These are phyloP conservation scores for Microvelia longipes DNA, from an alignment of 1,140 invertebrate species.

Conservation along the genomic window DNA sequence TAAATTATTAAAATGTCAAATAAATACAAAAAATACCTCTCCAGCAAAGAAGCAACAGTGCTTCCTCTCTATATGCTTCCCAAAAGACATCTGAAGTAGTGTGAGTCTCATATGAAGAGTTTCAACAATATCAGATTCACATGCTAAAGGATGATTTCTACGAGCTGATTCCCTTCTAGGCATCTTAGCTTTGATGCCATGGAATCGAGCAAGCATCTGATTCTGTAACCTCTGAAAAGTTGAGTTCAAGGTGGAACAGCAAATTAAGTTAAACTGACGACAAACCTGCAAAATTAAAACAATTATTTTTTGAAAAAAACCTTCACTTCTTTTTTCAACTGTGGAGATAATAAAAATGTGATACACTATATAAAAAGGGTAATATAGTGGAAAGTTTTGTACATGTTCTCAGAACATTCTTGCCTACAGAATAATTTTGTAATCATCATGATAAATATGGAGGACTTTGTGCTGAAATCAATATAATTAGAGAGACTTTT, in stretches of 20 bases:
- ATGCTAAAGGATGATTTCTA: slow-evolving; percentile 64
- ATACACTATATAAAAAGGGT: no score
- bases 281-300: slow-evolving; percentile 45
- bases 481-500: no score
- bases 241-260: slow-evolving; percentile 57
- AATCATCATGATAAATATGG: no score
- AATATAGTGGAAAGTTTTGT: no score
- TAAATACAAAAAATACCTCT: no score
- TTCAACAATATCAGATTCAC: slow-evolving; percentile 77
- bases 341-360: no score
- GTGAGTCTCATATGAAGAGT: slow-evolving; percentile 74
- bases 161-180: slow-evolving; percentile 68
- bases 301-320: no score
- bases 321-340: no score
- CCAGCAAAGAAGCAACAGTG: slow-evolving; percentile 82
- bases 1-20: no score
- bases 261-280: slow-evolving; percentile 56
- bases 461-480: no score
- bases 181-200: slow-evolving; percentile 76
- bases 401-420: no score
- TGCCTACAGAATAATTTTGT: no score
- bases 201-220: slow-evolving; percentile 54
- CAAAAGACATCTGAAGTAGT: slow-evolving; percentile 75
- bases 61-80: slow-evolving; percentile 77
- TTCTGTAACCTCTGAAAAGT: slow-evolving; percentile 65